Evolutionary conservation across 2,888 invertebrate species (phyloP), one percentile per base, ranked within the genome.

Genomic region (Phymatocera aterrima): DNA sequence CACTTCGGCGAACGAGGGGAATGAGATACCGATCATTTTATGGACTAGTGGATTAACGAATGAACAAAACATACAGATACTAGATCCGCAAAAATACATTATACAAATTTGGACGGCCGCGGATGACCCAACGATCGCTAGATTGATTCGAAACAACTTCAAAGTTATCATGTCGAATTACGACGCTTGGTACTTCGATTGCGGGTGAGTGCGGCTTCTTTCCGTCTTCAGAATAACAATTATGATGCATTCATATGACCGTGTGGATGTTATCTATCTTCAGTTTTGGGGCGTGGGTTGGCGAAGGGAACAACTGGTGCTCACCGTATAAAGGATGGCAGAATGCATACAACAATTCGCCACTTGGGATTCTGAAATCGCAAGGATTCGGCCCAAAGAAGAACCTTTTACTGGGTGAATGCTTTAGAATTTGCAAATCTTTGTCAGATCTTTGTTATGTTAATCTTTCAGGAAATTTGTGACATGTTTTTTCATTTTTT

Each of bases 281-380:
- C 77, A 91, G 91, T 0, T 96, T 94, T 84, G 94, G 94, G 12
- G 94, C 95, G 3, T 97, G 97, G 97, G 94, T 97, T 0, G 94
- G 93, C 0, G 93, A 92, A 89, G 96, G 96, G 15, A 95, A 95
- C 85, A 97, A 97, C 88, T 97, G 97, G 97, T 97, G 97, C 87
- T 94, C 96, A 0, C 97, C 97, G 0, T 97, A 97, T 91, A 97
- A 95, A 85, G 96, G 96, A 2, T 97, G 97, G 97, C 96, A 97
- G 90, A 94, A 94, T 85, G 94, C 97, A 0, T 97, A 97, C 85
- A 94, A 94, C 43, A 97, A 97, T 88, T 94, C 94, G 81, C 95
- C 95, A 0, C 91, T 92, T 31, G 86, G 88, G 8, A 93, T 96
- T 80, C 78, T 91, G 21, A 83, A 81, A 24, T 81, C 84, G 5